Conservation (phyloP, 2,888 invertebrate species). For the Silvanus unidentatus region DNA sequence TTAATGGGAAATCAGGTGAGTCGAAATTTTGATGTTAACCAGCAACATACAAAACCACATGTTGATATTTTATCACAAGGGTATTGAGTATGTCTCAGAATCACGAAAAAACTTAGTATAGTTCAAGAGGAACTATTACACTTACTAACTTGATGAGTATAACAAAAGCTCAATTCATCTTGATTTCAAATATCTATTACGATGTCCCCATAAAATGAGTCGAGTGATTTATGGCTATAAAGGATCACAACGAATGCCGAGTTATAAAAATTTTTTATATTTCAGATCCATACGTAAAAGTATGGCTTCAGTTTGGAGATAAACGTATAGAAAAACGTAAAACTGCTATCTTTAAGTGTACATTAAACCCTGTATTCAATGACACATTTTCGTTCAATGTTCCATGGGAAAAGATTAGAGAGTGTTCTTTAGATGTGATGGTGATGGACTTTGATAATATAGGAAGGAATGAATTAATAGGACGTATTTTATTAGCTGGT, state of each 20-base stretch:
- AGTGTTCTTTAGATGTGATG: constrained; percentile 88
- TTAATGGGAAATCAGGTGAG: constrained; percentile 88
- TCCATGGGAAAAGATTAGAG: constrained; percentile 94
- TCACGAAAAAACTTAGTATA: too few relatives aligned
- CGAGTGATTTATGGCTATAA: too few relatives aligned
- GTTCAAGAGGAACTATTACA: too few relatives aligned
- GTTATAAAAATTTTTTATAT: not conserved
- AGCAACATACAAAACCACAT: not conserved
- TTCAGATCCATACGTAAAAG: constrained; percentile 95
- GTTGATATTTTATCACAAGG: not conserved
- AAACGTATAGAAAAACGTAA: constrained; percentile 93
- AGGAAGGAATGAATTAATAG: constrained; percentile 87
- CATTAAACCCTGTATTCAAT: constrained; percentile 92
- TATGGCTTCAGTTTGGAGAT: constrained; percentile 93
- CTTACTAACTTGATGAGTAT: too few relatives aligned
- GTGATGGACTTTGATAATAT: constrained; percentile 98
- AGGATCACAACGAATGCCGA: too few relatives aligned
- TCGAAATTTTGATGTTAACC: constrained; percentile 2
- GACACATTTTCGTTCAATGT: constrained; percentile 94
- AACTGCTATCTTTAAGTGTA: constrained; percentile 90
- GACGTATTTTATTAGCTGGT: constrained; percentile 89
- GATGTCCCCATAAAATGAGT: too few relatives aligned
- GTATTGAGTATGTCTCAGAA: too few relatives aligned
- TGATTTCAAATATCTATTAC: too few relatives aligned
- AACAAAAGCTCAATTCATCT: too few relatives aligned